A percentile compares a stretch with the other conserved stretches of the same genome.
Evolutionary conservation across 2,113 vertebrate species (phyloP).

Genomic region (Oceanites oceanicus): DNA sequence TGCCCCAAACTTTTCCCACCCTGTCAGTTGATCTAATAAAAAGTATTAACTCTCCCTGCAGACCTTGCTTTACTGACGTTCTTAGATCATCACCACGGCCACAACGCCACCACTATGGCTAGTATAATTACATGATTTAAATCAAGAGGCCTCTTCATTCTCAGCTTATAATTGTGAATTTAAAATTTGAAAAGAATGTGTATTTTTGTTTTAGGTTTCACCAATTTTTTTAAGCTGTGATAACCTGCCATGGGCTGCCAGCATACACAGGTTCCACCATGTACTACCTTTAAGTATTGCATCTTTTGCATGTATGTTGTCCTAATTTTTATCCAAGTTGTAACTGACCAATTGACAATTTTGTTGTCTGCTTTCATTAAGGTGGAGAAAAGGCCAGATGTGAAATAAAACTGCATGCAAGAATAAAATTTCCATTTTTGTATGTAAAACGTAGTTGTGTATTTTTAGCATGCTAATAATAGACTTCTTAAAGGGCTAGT

Average conservation of each 20-base stretch:
- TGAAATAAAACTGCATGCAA: background rate
- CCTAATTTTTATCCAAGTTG: background rate
- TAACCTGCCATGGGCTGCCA: background rate
- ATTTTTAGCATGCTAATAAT: background rate
- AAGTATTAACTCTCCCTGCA: background rate
- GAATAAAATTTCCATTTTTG: background rate
- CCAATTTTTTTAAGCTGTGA: background rate
- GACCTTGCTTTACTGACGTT: background rate
- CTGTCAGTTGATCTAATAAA: background rate
- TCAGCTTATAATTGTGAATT: background rate
- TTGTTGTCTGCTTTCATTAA: background rate
- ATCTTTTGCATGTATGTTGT: background rate
- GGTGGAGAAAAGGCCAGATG: background rate
- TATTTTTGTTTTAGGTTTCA: background rate
- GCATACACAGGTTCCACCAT: background rate
- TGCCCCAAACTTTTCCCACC: slow-evolving; percentile 1
- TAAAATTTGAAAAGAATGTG: background rate
- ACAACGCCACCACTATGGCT: background rate
- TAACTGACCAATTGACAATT: background rate
- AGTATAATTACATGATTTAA: background rate
- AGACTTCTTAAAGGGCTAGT: background rate
- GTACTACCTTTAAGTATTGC: background rate
- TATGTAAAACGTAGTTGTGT: background rate
- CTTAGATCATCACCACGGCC: background rate
- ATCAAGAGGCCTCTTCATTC: background rate